These are phyloP conservation scores for Coregonus ussuriensis DNA, from an alignment of 2,797 vertebrate species.

Conservation along the genomic window DNA sequence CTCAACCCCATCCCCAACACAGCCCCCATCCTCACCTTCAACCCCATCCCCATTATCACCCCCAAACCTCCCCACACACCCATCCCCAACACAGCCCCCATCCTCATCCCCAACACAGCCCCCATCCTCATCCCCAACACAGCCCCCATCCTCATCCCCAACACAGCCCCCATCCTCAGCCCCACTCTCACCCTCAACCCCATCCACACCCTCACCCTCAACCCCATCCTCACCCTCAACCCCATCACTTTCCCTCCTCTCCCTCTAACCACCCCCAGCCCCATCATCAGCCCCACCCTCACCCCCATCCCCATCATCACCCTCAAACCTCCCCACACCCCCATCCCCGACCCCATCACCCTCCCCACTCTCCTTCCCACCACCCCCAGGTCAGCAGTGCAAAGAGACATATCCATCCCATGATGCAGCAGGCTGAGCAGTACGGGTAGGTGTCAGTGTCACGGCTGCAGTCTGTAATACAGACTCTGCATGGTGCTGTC, in stretches of 20 bases:
- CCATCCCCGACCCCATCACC: not conserved
- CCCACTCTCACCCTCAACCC: not conserved
- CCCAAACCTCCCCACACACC: slow-evolving; percentile 6
- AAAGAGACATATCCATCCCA: slow-evolving; percentile 50
- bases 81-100: not conserved
- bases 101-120: slow-evolving; percentile 5
- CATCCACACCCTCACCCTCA: not conserved
- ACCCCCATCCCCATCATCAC: too few species aligned
- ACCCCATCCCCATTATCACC: not conserved
- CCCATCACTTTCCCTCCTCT: not conserved
- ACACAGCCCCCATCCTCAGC: not conserved
- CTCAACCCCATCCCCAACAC: slow-evolving; percentile 3
- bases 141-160: not conserved
- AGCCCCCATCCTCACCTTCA: too few species aligned
- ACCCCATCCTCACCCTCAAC: slow-evolving; percentile 13
- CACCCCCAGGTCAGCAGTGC: slow-evolving; percentile 53
- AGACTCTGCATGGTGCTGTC: too few species aligned
- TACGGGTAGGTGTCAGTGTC: slow-evolving; percentile 72
- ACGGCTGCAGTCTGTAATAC: slow-evolving; percentile 31
- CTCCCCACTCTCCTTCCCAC: not conserved
- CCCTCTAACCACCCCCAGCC: too few species aligned
- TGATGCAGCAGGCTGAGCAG: slow-evolving; percentile 67
- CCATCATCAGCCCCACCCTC: too few species aligned
- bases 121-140: not conserved
- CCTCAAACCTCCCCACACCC: slow-evolving; percentile 9